phyloP scores from a whole-genome alignment of 2,888 invertebrate genomes.

The Calameuta idolon region DNA sequence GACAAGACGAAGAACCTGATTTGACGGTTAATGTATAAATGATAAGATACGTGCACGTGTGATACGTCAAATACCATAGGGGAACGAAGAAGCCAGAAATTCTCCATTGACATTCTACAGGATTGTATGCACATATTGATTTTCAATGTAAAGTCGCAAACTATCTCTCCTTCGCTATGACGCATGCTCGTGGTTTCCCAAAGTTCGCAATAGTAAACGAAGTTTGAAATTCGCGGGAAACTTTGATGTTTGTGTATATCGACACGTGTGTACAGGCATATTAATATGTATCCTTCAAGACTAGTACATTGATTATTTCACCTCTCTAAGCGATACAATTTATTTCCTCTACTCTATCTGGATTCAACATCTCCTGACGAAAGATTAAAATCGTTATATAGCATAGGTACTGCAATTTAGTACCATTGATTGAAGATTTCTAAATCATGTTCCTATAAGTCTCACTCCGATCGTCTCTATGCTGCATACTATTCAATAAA shows the following conservation, averaged over 20 bases:
- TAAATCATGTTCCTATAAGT: background rate
- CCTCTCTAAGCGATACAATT: background rate
- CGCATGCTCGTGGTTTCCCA: background rate
- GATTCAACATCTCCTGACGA: background rate
- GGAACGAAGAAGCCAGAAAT: background rate
- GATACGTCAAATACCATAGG: background rate
- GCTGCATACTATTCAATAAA: background rate
- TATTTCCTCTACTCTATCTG: background rate
- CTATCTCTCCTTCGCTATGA: background rate
- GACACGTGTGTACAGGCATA: background rate
- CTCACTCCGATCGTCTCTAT: background rate
- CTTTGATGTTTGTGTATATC: background rate
- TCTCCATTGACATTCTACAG: background rate
- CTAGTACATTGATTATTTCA: background rate
- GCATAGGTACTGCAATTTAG: background rate
- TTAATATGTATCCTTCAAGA: background rate
- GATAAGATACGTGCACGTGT: background rate
- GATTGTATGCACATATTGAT: background rate
- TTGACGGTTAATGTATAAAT: background rate
- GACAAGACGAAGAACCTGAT: background rate
- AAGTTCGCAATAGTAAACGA: background rate
- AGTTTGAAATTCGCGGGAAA: background rate
- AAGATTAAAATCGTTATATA: background rate
- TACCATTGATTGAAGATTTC: background rate
- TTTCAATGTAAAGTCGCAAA: background rate